Base-by-base conservation (phyloP, 64 coral and sea anemone species). In the Pocillopora damicornis region DNA sequence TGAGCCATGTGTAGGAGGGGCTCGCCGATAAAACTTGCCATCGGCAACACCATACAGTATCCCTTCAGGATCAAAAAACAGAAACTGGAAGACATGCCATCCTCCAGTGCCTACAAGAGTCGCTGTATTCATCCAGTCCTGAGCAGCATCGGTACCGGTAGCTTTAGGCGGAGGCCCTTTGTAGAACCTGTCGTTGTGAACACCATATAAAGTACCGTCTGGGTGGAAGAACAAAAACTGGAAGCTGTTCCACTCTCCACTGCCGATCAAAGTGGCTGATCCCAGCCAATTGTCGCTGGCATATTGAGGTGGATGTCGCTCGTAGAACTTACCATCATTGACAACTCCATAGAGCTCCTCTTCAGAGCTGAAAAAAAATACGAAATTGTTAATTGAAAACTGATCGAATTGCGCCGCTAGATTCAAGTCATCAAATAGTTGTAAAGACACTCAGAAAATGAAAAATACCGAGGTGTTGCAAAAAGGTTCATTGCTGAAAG, bases 251-350 rank as follows among this genome's bases (percentile, higher is more conserved):
- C 77, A 79, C 4, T 34, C 77, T 25, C 22, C 42, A 25, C 26
- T 45, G 20, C 80, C 80, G 14, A 83, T 83, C 25, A 11, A 2
- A 57, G 59, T 63, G 36, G 80, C 80, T 83, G 26, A 22, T 62
- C 60, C 63, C 15, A 83, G 36, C 80, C 80, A 83, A 68, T 68
- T 83, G n/a, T 62, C 58, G 1, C 18, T 16, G 59, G 80, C 80
- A 38, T 38, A 0, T 64, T 83, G 23, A 20, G 80, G 80, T 61
- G 80, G 80, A 17, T 15, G 7, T 83, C 80, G 15, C 59, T 13
- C 0, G 80, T 64, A 83, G 0, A 83, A n/a, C 58, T 83, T 68
- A 83, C 59, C 80, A 83, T 63, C 58, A 83, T 1, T 64, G 7
- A 7, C 7, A 51, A 51, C 2, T 4, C 42, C 42, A 51, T 4